Evolutionary conservation across 2,797 vertebrate species (phyloP), one percentile per base, ranked within the genome.

Genomic region (Clarias pachynema): DNA sequence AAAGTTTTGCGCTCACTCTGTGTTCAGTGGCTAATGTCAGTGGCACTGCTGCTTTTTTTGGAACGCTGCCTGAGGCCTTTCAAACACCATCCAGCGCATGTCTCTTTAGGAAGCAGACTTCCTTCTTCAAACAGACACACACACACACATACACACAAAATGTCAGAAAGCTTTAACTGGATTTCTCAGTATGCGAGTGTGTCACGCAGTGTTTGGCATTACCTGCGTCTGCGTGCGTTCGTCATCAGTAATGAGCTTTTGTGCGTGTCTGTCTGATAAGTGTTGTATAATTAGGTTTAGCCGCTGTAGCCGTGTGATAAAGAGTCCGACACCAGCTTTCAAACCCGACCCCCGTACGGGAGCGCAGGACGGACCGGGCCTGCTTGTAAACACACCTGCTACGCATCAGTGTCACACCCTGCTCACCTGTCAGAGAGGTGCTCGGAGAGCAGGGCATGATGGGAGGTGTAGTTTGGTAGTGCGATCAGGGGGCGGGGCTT

Each of bases 241-340:
- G 93, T 93, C 90, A 90, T 91, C 94, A 91, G 91, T 95, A 95
- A 95, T 95, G 94, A 75, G 73, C 49, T 78, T 95, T 93, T 94
- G 94, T 92, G 93, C 93, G 93, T 91, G 89, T 93, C 86, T 57
- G 91, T 84, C 92, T 81, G 94, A 95, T 95, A 95, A 94, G 94
- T 90, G 87, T 89, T 91, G 91, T 93, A 94, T 95, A 95, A 95
- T 96, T 95, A 95, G 95, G 93, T 93, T 95, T 93, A 95, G 93
- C 91, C 92, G 87, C 94, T 95, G 95, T 94, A 93, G 93, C 91
- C 92, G 93, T 88, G 91, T 93, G 95, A 96, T 95, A 95, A 95
- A 95, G 93, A 91, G 89, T 56, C 80, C 40, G 77, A 80, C 72
- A 70, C 3, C 12, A 24, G 37, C 26, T n/a, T 40, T 81, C 62